Percentiles rank a stretch among this genome's conserved stretches.
Evolutionary conservation across 2,888 invertebrate genomes (phyloP).

Genomic region (Dendrolimus houi): DNA sequence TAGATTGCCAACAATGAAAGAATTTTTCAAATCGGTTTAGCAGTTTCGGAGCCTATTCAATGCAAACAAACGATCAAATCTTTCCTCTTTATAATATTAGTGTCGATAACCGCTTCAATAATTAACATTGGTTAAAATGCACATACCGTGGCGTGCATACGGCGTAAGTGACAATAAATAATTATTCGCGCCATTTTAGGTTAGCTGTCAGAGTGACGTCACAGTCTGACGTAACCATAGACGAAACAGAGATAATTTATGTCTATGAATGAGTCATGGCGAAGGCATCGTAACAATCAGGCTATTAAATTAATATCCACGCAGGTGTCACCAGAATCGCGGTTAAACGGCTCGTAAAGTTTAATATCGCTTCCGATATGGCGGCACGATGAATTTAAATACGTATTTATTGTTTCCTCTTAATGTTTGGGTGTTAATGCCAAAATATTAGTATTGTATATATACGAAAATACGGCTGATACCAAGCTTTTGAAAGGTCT

Average conservation of each 20-base stretch:
- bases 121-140: neutral
- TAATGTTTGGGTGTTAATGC: neutral
- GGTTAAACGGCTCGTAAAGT: conserved; percentile 3
- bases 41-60: too few species aligned
- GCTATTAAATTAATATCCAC: conserved; percentile 1
- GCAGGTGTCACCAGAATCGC: neutral
- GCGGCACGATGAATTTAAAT: conserved; percentile 4
- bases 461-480: too few species aligned
- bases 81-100: too few species aligned
- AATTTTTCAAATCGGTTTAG: too few species aligned
- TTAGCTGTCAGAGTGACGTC: neutral
- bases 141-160: conserved; percentile 1
- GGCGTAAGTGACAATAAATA: neutral
- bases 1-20: too few species aligned
- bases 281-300: neutral
- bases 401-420: neutral
- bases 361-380: conserved; percentile 7
- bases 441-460: too few species aligned
- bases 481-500: too few species aligned
- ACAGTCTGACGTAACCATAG: neutral
- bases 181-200: neutral
- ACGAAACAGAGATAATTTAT: neutral
- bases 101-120: too few species aligned
- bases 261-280: neutral
- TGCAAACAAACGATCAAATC: too few species aligned